Evolutionary conservation across 2,797 vertebrate species (phyloP), one percentile per base, ranked within the genome.

Genomic region (Melanotaenia maccullochi): DNA sequence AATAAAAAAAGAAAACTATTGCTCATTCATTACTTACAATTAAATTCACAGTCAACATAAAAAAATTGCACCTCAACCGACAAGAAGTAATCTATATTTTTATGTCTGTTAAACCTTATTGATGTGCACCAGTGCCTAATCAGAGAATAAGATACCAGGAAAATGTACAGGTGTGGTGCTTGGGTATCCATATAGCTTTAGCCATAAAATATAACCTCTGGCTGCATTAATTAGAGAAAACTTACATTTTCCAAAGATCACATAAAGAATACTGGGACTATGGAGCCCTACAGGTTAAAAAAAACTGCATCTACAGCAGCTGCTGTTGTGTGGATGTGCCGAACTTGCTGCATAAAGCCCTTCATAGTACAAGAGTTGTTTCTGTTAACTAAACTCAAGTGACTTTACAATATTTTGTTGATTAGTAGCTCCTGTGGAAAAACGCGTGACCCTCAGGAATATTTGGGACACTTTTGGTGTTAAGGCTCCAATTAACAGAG

Each of bases 401-500:
- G 47, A 64, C 30, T 30, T 62, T 42, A 32, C 60, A 60, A 65
- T 4, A 44, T 49, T 73, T 61, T 54, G 51, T 65, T 60, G 55
- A 62, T 62, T 67, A 59, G 25, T 58, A 60, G 73, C 56, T 51
- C 68, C 52, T 65, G 65, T 81, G 57, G 35, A 79, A 71, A 38
- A 22, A 54, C 49, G 57, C 69, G 71, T 76, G 57, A 76, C 55
- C 68, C 68, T 73, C 16, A 42, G 60, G 40, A 63, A 71, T 47
- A 60, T 25, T 3, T 28, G 42, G 73, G 70, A 78, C 68, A 42
- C 69, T 70, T 80, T 73, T 72, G 65, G 63, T 65, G 69, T 71
- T 49, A 20, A 38, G 77, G 54, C 77, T 73, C 64, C 36, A 54
- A 55, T 78, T 69, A 77, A 78, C 56, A 56, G 30, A 70, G 47